Evolutionary conservation across 2,113 vertebrate genomes (phyloP).

Genomic region (Balaenoptera acutorostrata): DNA sequence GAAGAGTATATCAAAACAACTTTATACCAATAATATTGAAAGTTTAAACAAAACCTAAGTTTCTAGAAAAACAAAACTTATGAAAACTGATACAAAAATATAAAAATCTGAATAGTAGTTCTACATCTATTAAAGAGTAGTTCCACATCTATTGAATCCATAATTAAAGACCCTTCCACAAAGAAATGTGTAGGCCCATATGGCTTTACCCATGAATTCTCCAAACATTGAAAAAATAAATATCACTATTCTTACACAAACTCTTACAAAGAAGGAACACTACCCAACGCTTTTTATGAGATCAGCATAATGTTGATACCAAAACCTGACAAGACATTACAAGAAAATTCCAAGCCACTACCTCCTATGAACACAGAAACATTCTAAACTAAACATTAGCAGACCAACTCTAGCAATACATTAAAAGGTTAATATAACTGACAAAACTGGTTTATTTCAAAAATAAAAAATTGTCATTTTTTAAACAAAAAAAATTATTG

Average conservation of each 20-base stretch:
- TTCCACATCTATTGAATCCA: background rate
- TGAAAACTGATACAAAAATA: background rate
- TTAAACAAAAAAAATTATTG: background rate
- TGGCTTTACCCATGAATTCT: background rate
- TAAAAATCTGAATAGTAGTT: background rate
- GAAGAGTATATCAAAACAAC: background rate
- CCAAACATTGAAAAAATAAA: background rate
- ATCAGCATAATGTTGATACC: background rate
- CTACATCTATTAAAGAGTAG: background rate
- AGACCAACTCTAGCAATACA: background rate
- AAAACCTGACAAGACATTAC: background rate
- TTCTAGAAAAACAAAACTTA: background rate
- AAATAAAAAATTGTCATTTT: background rate
- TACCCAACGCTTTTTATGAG: background rate
- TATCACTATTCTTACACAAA: background rate
- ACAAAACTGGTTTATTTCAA: background rate
- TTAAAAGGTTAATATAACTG: background rate
- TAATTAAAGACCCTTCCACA: background rate
- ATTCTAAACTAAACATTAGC: background rate
- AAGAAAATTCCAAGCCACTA: background rate
- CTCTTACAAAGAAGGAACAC: background rate
- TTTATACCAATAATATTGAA: background rate
- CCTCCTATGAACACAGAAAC: background rate
- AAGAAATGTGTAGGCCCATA: background rate
- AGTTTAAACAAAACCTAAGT: background rate